Evolutionary conservation across 2,888 invertebrate species (phyloP).

Genomic region (Drosophila neutralis): DNA sequence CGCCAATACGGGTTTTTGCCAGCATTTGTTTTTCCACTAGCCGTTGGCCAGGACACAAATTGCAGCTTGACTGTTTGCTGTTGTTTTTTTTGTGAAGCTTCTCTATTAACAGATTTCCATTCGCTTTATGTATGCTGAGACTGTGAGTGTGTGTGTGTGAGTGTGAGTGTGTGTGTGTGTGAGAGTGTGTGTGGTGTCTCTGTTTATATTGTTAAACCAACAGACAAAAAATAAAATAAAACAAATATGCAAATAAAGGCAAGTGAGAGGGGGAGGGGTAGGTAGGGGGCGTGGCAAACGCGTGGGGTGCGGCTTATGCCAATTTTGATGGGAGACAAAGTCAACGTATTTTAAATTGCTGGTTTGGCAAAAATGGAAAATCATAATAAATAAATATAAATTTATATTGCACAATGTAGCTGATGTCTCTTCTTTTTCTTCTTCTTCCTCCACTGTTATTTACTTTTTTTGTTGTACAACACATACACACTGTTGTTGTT

Average conservation of each 20-base stretch:
- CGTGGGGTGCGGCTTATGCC: conserved; percentile 49
- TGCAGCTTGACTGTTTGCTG: conserved; percentile 22
- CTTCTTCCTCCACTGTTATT: conserved; percentile 13
- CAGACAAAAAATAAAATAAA: conserved; percentile 15
- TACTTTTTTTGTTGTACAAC: conserved; percentile 12
- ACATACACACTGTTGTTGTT: neutral
- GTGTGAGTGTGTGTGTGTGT: neutral
- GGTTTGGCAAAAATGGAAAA: conserved; percentile 60
- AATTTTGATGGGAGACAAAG: conserved; percentile 53
- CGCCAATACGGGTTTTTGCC: conserved; percentile 25
- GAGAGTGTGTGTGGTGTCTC: conserved; percentile 1
- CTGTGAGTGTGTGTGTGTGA: neutral
- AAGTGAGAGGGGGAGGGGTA: neutral
- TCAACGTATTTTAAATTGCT: conserved; percentile 61
- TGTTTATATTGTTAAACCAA: conserved; percentile 50
- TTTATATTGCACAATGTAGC: conserved; percentile 69
- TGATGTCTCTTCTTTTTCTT: conserved; percentile 39
- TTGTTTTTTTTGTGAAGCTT: conserved; percentile 22
- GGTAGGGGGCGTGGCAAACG: conserved; percentile 8
- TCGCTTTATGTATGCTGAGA: conserved; percentile 10
- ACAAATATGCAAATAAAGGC: conserved; percentile 37
- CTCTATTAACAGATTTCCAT: conserved; percentile 57
- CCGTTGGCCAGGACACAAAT: conserved; percentile 51
- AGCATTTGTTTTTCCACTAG: conserved; percentile 24
- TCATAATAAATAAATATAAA: conserved; percentile 80